Evolutionary conservation across 2,888 invertebrate genomes (phyloP), one percentile per base, ranked within the genome.

Genomic region (Adineta ricciae): DNA sequence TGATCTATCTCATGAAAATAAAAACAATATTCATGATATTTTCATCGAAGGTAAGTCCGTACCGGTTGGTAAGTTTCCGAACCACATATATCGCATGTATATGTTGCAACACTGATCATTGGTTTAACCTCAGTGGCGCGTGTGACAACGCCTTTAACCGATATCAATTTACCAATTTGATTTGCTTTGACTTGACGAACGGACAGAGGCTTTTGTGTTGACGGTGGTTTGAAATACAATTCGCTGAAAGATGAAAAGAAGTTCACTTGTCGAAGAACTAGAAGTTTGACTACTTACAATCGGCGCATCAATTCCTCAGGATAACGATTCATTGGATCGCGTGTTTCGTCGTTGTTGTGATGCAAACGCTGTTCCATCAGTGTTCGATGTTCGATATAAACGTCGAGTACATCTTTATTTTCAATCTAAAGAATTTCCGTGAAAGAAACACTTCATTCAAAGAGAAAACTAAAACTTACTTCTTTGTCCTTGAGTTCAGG

Each of bases 61-160:
- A 78, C 78, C 0, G 96, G 95, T 91, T 99, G 99, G 91, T 97
- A 99, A 0, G 97, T 97, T 92, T 99, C 99, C 1, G 96, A 94
- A 56, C 98, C 97, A 89, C 99, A 99, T 85, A 96, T 95, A 90
- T 97, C 97, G 91, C 99, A 99, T 0, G 98, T 97, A 90, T 99
- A 99, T 0, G 99, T 99, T 19, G 97, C 98, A n/a, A 99, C 97
- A 86, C 94, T 93, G 91, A 98, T 93, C 92, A 97, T 93, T 0
- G 99, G 99, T 91, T 97, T 97, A 32, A 99, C 99, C 91, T 99
- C 99, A 0, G 97, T 97, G 89, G 94, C 94, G 86, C 97, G 93
- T 0, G 96, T 98, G 1, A 99, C 96, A 85, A 93, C 92, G 88
- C 96, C 99, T 90, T 95, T 93, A 0, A 99, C 94, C 21, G 95